Percentiles rank a stretch among this genome's conserved stretches.
Evolutionary conservation across 2,888 invertebrate genomes (phyloP).

Genomic region (Anaspis maculata): DNA sequence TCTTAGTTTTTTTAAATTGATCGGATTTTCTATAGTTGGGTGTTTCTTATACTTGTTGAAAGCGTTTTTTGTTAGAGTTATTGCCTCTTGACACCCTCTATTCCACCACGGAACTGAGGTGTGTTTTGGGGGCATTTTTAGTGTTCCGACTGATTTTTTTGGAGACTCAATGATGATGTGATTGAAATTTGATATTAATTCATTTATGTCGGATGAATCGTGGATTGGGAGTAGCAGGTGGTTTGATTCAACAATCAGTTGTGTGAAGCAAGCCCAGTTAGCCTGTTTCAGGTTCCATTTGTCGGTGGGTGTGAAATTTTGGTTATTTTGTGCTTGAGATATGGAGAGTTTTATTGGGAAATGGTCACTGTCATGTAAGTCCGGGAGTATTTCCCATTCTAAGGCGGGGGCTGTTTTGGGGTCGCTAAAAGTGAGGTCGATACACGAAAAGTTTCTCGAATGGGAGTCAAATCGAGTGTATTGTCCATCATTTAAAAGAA

Average conservation of each 20-base stretch:
- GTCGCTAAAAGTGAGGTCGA: constrained; percentile 4
- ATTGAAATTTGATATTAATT: too few relatives aligned
- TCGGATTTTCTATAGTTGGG: neutral
- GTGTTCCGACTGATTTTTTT: too few relatives aligned
- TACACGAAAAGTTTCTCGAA: constrained; percentile 3
- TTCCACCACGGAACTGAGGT: neutral
- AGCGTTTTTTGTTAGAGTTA: neutral
- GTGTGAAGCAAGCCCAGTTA: neutral
- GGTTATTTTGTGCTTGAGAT: too few relatives aligned
- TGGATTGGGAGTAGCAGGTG: too few relatives aligned
- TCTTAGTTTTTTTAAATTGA: neutral
- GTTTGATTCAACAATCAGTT: too few relatives aligned
- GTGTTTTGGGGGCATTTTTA: neutral
- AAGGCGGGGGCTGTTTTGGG: constrained; percentile 1
- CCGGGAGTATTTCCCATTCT: constrained; percentile 3
- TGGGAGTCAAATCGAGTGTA: constrained; percentile 2
- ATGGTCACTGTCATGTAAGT: too few relatives aligned
- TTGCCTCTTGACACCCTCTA: neutral
- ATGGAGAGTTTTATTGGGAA: too few relatives aligned
- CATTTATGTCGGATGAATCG: too few relatives aligned
- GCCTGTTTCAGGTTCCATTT: neutral
- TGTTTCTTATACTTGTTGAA: neutral
- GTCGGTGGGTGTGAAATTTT: neutral
- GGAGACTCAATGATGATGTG: neutral
- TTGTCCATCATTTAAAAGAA: neutral